Evolutionary conservation across 2,113 vertebrate species (phyloP), one percentile per base, ranked within the genome.

Genomic region (Labeo catla): DNA sequence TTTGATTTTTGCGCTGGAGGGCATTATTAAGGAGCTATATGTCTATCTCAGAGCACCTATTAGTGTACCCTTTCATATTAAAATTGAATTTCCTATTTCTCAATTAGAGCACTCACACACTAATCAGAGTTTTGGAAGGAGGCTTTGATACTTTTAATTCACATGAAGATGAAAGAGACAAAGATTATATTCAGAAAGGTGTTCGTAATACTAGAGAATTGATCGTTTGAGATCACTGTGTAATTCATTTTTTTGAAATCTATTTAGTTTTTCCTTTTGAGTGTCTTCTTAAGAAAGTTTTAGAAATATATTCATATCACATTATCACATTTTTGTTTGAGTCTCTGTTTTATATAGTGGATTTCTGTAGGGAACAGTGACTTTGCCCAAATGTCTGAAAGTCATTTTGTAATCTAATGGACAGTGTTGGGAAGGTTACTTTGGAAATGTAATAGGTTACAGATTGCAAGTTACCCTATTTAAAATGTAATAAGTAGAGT

Each of bases 1-100:
- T 88, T 88, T 91, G 83, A 89, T 88, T 86, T 88, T 87, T 81
- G 70, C 76, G 89, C 89, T 81, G 45, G 77, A 73, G 89, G 88
- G 89, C 80, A 89, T 91, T 89, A 90, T 90, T 90, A 88, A 52
- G 70, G 82, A 89, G 78, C 63, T 34, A 85, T 87, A 85, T 86
- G 83, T 89, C 84, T 84, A 89, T 90, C 87, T 72, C 70, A 49
- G 74, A 34, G 76, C 77, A 76, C 76, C 72, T 87, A 84, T 88
- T 90, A 88, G 86, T 83, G 52, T 70, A 82, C 61, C 59, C 79
- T 81, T 82, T 85, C 79, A 85, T 21, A 70, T 76, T 82, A 59
- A 89, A 89, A 83, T 86, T 89, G 63, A 89, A 88, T 87, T 87
- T 87, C 63, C 63, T 79, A 87, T 88, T 86, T 89, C 76, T 86